Percentiles rank a stretch among this genome's conserved stretches.
Evolutionary conservation across 2,888 invertebrate genomes (phyloP).

Genomic region (Dasysyrphus albostriatus): DNA sequence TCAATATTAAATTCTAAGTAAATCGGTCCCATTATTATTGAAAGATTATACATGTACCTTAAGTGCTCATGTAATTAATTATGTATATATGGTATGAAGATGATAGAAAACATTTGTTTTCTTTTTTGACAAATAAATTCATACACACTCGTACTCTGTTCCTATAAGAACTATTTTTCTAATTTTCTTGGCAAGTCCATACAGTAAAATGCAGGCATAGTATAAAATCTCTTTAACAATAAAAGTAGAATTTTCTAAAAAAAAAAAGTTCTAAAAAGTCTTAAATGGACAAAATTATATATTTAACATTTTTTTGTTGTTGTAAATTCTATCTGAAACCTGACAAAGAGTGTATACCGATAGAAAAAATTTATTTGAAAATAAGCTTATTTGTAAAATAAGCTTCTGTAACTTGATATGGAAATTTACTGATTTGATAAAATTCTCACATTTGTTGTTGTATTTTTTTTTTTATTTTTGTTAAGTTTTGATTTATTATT

Average conservation of each 20-base stretch:
- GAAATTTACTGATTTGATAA: slow-evolving; percentile 1
- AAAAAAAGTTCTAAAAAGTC: slow-evolving; percentile 13
- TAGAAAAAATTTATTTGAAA: slow-evolving; percentile 20
- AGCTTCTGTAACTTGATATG: slow-evolving; percentile 31
- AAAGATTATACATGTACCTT: too few relatives aligned
- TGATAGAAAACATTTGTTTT: too few relatives aligned
- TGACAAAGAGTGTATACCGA: slow-evolving; percentile 30
- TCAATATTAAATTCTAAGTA: not conserved
- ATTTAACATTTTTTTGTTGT: not conserved
- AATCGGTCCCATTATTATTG: not conserved
- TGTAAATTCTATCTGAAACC: slow-evolving; percentile 19
- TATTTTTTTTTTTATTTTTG: not conserved
- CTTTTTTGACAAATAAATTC: not conserved
- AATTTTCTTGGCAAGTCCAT: not conserved
- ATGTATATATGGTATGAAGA: too few relatives aligned
- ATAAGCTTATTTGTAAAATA: not conserved
- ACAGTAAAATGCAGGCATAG: not conserved
- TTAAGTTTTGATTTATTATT: slow-evolving; percentile 47
- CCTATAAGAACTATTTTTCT: not conserved
- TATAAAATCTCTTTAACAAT: not conserved
- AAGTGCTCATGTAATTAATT: too few relatives aligned
- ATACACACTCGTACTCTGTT: not conserved
- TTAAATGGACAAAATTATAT: slow-evolving; percentile 27
- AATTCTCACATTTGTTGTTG: not conserved
- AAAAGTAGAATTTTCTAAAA: slow-evolving; percentile 1